Evolutionary conservation across 1,140 invertebrate genomes (phyloP), one percentile per base, ranked within the genome.

Genomic region (Heliconius nattereri): DNA sequence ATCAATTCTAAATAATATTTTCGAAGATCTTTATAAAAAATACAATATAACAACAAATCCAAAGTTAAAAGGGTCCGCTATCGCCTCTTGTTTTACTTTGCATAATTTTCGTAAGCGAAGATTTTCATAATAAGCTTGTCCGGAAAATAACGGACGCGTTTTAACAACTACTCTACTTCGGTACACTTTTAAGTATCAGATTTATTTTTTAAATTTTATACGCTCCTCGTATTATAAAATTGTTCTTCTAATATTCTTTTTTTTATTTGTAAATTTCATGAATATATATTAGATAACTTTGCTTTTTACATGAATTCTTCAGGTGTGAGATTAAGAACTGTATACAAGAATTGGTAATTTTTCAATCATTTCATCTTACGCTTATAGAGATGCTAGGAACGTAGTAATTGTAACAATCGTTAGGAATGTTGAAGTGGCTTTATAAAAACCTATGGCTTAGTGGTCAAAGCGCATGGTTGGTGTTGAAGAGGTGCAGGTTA

Each of bases 71-170:
- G 11, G 37, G 35, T 9, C 75, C 13, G 20, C 60, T n/a, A 29
- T 45, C 75, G 19, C 60, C 75, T 60, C 75, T 40, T 71, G 66
- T 77, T 76, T 71, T 71, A 23, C 70, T 76, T 77, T 77, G 70
- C 75, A 77, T 77, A 35, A 54, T 77, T 71, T 77, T 45, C 45
- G 40, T 77, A 71, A 77, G 75, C 66, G 70, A 77, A 77, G 75
- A 37, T 70, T 77, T 66, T 70, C 75, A 40, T 77, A 77, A 77
- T 77, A 77, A 77, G 60, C 60, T 71, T 49, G 35, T 77, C 26
- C 60, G 40, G 66, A 49, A 72, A 72, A 72, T 72, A 72, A 54
- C 75, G 29, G 29, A 60, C 23, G 35, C 57, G 71, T 40, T 72
- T 40, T 72, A 37, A 72, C 71, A 72, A 72, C 57, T 60, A 60